Evolutionary conservation across 2,113 vertebrate genomes (phyloP).

Genomic region (Pseudonaja textilis): DNA sequence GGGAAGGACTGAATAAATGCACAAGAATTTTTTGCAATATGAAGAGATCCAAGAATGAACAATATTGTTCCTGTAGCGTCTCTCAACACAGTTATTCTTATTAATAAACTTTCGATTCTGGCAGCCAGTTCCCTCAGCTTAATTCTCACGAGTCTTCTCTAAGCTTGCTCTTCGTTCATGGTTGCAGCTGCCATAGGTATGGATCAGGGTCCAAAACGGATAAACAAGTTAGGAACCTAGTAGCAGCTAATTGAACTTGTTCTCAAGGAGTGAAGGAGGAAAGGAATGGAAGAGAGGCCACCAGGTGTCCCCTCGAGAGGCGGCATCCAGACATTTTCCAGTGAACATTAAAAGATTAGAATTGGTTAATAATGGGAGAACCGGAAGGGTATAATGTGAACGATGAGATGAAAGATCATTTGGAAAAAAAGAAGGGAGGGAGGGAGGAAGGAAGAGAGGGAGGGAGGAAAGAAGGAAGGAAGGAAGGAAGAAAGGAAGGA

Average conservation of each 20-base stretch:
- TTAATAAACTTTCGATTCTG: background rate
- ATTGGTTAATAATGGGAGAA: background rate
- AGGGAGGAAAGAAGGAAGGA: no score
- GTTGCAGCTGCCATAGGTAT: background rate
- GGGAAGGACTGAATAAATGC: constrained; percentile 23
- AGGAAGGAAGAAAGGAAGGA: no score
- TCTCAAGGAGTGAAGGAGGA: background rate
- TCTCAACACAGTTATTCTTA: background rate
- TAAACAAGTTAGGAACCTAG: background rate
- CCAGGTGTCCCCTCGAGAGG: background rate
- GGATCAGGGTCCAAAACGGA: background rate
- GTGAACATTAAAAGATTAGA: background rate
- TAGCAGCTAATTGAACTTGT: background rate
- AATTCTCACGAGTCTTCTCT: background rate
- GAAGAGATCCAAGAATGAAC: background rate
- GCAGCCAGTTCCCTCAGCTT: no score
- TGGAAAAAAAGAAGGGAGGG: background rate
- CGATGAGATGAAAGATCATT: background rate
- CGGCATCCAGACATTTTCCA: background rate
- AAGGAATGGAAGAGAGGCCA: background rate
- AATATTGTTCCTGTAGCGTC: background rate
- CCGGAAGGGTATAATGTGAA: fast-evolving
- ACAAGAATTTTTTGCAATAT: constrained; percentile 44
- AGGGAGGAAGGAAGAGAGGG: no score
- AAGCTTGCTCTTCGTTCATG: background rate